These are phyloP conservation scores for Agonopterix arenella DNA, from an alignment of 2,888 invertebrate genomes.

Conservation along the genomic window DNA sequence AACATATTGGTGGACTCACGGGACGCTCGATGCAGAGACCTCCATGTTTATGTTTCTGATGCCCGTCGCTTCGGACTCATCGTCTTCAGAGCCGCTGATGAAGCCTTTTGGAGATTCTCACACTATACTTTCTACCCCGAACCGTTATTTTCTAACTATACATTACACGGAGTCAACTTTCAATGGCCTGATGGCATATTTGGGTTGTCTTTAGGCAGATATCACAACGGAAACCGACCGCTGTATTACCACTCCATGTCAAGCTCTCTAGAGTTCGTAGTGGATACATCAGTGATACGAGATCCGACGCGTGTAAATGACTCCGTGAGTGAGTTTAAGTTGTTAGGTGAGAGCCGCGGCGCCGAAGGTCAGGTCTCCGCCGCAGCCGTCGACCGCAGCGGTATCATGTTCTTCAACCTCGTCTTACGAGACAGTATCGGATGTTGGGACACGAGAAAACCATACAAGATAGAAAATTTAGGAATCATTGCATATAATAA, in stretches of 20 bases:
- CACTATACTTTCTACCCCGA: constrained; percentile 85
- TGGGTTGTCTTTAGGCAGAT: constrained; percentile 82
- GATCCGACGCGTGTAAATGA: constrained; percentile 72
- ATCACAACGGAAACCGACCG: constrained; percentile 75
- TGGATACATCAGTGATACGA: constrained; percentile 81
- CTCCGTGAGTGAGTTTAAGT: constrained; percentile 54
- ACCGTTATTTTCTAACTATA: constrained; percentile 84
- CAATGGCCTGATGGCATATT: constrained; percentile 91
- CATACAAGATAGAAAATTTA: constrained; percentile 80
- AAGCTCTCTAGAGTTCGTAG: constrained; percentile 85
- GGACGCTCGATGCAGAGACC: constrained; percentile 77
- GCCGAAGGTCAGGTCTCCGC: constrained; percentile 83
- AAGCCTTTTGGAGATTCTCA: constrained; percentile 80
- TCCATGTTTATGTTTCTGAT: constrained; percentile 82
- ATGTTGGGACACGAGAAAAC: constrained; percentile 89
- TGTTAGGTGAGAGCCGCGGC: constrained; percentile 75
- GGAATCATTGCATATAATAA: constrained; percentile 80
- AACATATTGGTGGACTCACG: constrained; percentile 82
- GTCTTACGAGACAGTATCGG: constrained; percentile 86
- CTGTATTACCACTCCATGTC: constrained; percentile 91
- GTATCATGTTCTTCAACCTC: constrained; percentile 88
- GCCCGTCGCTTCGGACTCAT: constrained; percentile 81
- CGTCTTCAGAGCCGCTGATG: constrained; percentile 77
- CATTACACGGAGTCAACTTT: constrained; percentile 84
- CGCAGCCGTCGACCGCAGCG: constrained; percentile 83